Base-by-base conservation (phyloP, 2,797 vertebrate species). In the Gastrophryne carolinensis region DNA sequence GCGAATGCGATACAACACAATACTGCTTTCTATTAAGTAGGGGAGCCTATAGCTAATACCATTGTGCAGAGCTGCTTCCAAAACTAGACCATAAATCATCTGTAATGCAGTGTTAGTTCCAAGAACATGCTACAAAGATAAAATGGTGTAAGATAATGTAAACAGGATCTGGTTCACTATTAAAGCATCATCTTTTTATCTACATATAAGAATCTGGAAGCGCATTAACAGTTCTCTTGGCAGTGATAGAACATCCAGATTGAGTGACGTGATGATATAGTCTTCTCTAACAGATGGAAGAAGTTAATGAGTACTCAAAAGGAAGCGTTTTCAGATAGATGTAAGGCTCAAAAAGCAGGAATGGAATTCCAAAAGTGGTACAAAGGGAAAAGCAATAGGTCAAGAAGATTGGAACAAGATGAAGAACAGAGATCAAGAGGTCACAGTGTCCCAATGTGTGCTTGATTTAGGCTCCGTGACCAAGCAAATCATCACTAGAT, bases 371-470 rank as follows among this genome's bases (percentile, higher is more conserved):
- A 56, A 54, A n/a, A 52, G 63, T 47, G 49, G 44, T 34, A 32
- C 44, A 50, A 50, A 67, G 32, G 37, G 39, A 50, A 67, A 67
- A 56, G 65, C 19, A 9, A 67, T 17, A 49, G 24, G 64, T 67
- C 47, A 35, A 50, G 35, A 54, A 27, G 44, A 44, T 44, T 44
- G 17, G 26, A 68, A 8, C 23, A 37, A 39, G 41, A 24, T 24
- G 56, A 41, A 61, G 15, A 35, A 9, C 58, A 3, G 6, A 60
- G 54, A 23, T 27, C 56, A 72, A 44, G 23, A 52, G 44, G 39
- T 37, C 21, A 17, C n/a, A 29, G 24, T 60, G 29, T 35, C 56
- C 19, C 56, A 61, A 21, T 10, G 27, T 61, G 29, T 44, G 12
- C 21, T 35, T 37, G 3, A 37, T 72, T 35, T 52, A 26, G 37